Percentiles rank a stretch among this genome's conserved stretches.
These are phyloP conservation scores for Saccostrea cuccullata DNA, from an alignment of 1,140 invertebrate genomes.

Conservation along the genomic window DNA sequence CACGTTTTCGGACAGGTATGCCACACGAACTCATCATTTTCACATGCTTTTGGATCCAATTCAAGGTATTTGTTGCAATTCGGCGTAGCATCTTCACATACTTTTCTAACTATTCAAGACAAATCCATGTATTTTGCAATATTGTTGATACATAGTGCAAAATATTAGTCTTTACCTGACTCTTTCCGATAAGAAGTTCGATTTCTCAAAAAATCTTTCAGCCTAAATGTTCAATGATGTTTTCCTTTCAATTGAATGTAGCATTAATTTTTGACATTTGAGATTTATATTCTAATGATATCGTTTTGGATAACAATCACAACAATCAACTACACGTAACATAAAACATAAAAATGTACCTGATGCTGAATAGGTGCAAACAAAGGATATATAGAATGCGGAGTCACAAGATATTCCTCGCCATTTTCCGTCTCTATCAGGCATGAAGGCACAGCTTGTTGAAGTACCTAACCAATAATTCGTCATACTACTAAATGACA, in stretches of 20 bases:
- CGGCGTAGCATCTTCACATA: not conserved
- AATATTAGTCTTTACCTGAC: no score
- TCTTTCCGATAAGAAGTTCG: no score
- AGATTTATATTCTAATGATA: no score
- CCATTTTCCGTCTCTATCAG: not conserved
- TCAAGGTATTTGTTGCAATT: not conserved
- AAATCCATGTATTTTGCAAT: not conserved
- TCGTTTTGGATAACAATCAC: no score
- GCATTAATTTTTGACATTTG: no score
- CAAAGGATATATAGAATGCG: not conserved
- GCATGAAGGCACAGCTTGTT: not conserved
- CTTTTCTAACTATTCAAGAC: not conserved
- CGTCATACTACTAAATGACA: not conserved
- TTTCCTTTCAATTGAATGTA: no score
- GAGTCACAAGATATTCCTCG: not conserved
- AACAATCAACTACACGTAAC: not conserved
- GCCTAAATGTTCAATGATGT: no score
- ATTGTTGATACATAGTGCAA: no score
- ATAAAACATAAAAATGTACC: not conserved
- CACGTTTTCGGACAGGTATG: not conserved
- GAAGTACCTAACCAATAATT: not conserved
- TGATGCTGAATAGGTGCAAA: not conserved
- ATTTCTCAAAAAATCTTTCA: no score
- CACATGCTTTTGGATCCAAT: not conserved
- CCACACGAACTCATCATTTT: not conserved